phyloP scores from a whole-genome alignment of 2,888 invertebrate species.

The Caenorhabditis sp. region DNA sequence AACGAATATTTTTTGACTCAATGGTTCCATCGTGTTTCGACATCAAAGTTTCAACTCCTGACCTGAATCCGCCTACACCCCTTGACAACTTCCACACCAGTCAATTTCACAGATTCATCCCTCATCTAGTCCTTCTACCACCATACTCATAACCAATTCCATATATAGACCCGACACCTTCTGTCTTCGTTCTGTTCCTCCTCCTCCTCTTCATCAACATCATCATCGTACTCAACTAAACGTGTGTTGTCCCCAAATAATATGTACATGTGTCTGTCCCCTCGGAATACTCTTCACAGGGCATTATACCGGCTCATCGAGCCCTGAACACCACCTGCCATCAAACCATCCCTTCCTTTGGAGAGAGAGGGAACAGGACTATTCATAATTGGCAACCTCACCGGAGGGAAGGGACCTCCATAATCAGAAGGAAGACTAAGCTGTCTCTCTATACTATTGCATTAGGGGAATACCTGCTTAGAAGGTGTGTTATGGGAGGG shows the following conservation, averaged over 20 bases:
- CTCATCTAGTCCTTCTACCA: neutral
- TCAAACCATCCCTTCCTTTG: neutral
- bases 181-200: slow-evolving; percentile 13
- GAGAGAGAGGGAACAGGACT: slow-evolving; percentile 10
- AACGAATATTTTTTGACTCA: no score
- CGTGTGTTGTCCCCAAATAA: slow-evolving; percentile 45
- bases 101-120: neutral
- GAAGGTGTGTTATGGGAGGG: neutral
- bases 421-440: slow-evolving; percentile 23
- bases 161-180: slow-evolving; percentile 35
- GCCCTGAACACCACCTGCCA: slow-evolving; percentile 59
- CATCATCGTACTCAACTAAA: slow-evolving; percentile 39
- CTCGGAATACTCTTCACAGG: slow-evolving; percentile 7
- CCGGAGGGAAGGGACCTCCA: neutral
- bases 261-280: slow-evolving; percentile 55
- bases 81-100: neutral
- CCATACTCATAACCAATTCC: slow-evolving; percentile 48
- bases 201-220: slow-evolving; percentile 34
- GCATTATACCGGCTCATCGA: slow-evolving; percentile 65
- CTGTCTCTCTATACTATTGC: slow-evolving; percentile 26
- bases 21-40: no score
- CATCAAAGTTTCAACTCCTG: no score
- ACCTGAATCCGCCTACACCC: no score
- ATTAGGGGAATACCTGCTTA: slow-evolving; percentile 43
- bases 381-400: slow-evolving; percentile 59